phyloP scores from a whole-genome alignment of 2,113 vertebrate species.

The Monarcha castaneiventris region DNA sequence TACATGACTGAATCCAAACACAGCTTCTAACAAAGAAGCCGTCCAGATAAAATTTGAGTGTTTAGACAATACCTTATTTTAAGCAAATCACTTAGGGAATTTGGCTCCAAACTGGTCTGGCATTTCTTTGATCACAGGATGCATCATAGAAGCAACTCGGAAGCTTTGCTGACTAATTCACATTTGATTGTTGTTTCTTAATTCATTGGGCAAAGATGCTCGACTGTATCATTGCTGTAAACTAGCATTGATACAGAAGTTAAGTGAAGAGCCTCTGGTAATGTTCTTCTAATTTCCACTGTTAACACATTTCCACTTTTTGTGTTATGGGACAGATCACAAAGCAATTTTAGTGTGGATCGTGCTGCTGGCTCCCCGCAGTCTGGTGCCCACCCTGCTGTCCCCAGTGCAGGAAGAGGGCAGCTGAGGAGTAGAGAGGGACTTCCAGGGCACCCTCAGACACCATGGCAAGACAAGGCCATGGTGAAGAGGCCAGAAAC shows the following conservation, averaged over 20 bases:
- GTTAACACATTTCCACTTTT: neutral
- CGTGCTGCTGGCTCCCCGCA: neutral
- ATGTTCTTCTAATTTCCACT: neutral
- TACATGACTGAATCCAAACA: neutral
- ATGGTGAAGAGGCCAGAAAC: too few relatives aligned
- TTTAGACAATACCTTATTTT: neutral
- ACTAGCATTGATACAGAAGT: neutral
- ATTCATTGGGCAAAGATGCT: neutral
- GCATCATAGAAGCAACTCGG: neutral
- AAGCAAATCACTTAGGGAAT: neutral
- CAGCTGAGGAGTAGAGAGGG: neutral
- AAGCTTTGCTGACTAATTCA: neutral
- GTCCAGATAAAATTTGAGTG: neutral
- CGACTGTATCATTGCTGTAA: fast-evolving
- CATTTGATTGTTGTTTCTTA: neutral
- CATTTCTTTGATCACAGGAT: neutral
- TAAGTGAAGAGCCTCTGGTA: neutral
- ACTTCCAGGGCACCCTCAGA: neutral
- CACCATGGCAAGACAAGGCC: neutral
- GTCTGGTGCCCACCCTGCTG: neutral
- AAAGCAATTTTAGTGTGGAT: neutral
- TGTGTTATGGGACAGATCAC: neutral
- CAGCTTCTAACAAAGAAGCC: neutral
- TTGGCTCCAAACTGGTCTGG: neutral
- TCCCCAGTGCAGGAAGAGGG: neutral